A percentile compares a stretch with the other conserved stretches of the same genome.
These are phyloP conservation scores for Ellobium chinense DNA, from an alignment of 2,888 invertebrate species.

Conservation along the genomic window DNA sequence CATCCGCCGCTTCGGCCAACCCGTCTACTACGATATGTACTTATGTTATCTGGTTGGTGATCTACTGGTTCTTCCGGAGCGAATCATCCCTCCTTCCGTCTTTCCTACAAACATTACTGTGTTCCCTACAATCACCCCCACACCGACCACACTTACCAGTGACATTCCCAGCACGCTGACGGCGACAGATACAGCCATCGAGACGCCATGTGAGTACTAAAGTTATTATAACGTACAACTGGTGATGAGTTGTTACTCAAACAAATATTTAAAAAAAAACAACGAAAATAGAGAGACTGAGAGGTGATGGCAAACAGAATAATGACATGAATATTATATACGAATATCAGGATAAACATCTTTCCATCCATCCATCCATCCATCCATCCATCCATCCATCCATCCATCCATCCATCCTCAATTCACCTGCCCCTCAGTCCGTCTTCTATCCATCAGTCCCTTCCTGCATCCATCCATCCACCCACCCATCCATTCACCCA, in stretches of 20 bases:
- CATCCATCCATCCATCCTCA: background rate
- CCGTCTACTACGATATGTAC: constrained; percentile 32
- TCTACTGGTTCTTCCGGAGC: constrained; percentile 49
- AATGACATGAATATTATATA: no score
- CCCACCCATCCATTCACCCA: background rate
- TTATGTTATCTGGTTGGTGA: constrained; percentile 48
- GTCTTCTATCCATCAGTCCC: background rate
- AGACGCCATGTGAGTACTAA: background rate
- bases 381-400: constrained; percentile 7
- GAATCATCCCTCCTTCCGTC: constrained; percentile 30
- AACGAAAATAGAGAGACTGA: background rate
- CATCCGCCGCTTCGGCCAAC: constrained; percentile 44
- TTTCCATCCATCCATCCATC: constrained; percentile 1
- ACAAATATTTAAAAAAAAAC: background rate
- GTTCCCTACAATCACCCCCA: constrained; percentile 20
- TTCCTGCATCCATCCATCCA: background rate
- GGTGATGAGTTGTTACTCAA: no score
- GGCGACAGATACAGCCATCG: background rate
- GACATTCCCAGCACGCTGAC: background rate
- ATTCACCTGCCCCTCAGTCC: background rate
- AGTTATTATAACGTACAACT: no score
- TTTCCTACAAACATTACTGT: constrained; percentile 52
- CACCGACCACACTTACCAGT: background rate
- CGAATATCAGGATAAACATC: no score
- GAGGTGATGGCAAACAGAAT: background rate